Percentiles rank a stretch among this genome's conserved stretches.
phyloP scores from a whole-genome alignment of 2,113 vertebrate genomes.

The Spilogale gracilis region DNA sequence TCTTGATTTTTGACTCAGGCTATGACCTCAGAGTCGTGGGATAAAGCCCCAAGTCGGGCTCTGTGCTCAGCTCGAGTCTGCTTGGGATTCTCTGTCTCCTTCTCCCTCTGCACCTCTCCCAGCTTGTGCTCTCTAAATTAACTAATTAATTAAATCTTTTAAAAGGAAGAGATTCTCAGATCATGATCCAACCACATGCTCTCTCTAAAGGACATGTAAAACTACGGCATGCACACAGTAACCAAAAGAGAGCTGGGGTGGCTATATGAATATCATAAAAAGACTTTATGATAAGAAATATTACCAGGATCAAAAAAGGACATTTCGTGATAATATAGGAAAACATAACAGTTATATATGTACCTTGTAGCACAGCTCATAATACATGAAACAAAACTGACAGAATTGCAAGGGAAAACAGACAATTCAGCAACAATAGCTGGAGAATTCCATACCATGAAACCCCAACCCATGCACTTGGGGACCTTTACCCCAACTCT shows the following conservation, averaged over 20 bases:
- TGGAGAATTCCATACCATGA: not conserved
- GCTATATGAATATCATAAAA: not conserved
- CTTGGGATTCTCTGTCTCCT: not conserved
- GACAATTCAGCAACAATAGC: not conserved
- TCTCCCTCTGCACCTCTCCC: not conserved
- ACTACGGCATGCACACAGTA: not conserved
- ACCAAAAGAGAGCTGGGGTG: not conserved
- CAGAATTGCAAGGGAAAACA: not conserved
- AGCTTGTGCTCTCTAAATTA: not conserved
- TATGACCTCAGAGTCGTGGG: not conserved
- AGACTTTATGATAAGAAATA: not conserved
- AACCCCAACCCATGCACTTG: not conserved
- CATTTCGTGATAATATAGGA: not conserved
- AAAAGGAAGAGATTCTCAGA: not conserved
- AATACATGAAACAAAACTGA: not conserved
- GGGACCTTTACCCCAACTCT: not conserved
- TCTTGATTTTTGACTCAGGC: not conserved
- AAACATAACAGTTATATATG: not conserved
- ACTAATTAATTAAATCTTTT: not conserved
- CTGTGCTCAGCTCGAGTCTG: not conserved
- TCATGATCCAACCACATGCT: not conserved
- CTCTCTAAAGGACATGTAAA: not conserved
- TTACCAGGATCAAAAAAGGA: not conserved
- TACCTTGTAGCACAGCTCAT: not conserved
- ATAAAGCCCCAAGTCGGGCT: not conserved